phyloP scores from a whole-genome alignment of 2,797 vertebrate species.

The Helostoma temminkii region DNA sequence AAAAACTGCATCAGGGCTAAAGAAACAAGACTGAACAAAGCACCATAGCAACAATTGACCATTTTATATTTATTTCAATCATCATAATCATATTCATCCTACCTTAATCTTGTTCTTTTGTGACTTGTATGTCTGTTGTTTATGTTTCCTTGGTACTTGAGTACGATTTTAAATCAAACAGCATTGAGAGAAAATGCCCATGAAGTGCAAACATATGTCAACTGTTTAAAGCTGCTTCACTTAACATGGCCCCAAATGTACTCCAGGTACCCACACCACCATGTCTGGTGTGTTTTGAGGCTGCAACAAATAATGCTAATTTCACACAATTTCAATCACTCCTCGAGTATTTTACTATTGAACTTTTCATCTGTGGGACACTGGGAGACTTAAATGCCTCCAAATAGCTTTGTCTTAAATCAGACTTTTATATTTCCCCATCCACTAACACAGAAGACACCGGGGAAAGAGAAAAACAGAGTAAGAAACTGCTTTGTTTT shows the following conservation, averaged over 20 bases:
- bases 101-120: not conserved
- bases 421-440: constrained; percentile 62
- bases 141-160: too few species aligned
- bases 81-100: too few species aligned
- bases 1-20: too few species aligned
- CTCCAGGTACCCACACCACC: not conserved
- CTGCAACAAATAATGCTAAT: constrained; percentile 36
- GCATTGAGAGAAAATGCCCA: not conserved
- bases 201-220: not conserved
- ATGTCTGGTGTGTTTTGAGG: constrained; percentile 14
- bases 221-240: constrained; percentile 2
- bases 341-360: constrained; percentile 34
- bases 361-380: constrained; percentile 49
- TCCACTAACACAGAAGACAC: constrained; percentile 35
- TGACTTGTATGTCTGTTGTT: too few species aligned
- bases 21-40: too few species aligned
- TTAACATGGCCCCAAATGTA: not conserved
- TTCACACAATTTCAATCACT: constrained; percentile 52
- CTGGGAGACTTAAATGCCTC: constrained; percentile 57
- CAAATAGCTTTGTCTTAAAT: constrained; percentile 69
- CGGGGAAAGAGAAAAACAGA: constrained; percentile 38
- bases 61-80: too few species aligned
- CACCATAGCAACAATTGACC: too few species aligned
- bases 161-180: not conserved
- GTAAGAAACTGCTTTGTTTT: constrained; percentile 61